A percentile compares a stretch with the other conserved stretches of the same genome.
phyloP scores from a whole-genome alignment of 2,888 invertebrate genomes.

The Pyrocoelia pectoralis region DNA sequence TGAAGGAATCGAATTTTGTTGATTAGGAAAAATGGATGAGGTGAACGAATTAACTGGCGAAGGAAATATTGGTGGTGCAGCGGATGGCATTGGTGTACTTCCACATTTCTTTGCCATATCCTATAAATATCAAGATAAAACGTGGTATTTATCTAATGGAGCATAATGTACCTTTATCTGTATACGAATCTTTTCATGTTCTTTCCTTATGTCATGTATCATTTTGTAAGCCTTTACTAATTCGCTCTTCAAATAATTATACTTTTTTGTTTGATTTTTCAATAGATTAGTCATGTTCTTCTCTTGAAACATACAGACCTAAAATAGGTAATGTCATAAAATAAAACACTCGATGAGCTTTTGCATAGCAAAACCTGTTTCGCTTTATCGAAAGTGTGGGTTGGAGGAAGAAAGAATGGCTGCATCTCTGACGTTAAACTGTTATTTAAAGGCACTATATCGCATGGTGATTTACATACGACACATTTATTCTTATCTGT shows the following conservation, averaged over 20 bases:
- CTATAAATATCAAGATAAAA: not conserved
- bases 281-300: constrained; percentile 45
- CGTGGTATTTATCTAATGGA: too few relatives aligned
- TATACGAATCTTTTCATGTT: constrained; percentile 42
- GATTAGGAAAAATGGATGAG: not conserved
- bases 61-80: not conserved
- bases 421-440: constrained; percentile 48
- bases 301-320: constrained; percentile 48
- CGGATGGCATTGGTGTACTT: not conserved
- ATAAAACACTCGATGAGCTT: not conserved
- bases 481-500: constrained; percentile 43
- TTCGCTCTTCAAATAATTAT: constrained; percentile 50
- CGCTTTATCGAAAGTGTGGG: constrained; percentile 43
- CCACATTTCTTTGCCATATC: not conserved
- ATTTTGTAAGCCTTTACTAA: constrained; percentile 44
- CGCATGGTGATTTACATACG: constrained; percentile 47
- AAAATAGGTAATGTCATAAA: constrained; percentile 5
- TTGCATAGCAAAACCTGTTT: constrained; percentile 43
- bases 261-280: constrained; percentile 47
- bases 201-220: constrained; percentile 46
- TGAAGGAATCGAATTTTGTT: too few relatives aligned
- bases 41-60: not conserved
- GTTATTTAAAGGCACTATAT: constrained; percentile 44
- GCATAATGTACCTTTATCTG: constrained; percentile 7
- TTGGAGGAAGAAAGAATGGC: constrained; percentile 49